Evolutionary conservation across 2,888 invertebrate genomes (phyloP), one percentile per base, ranked within the genome.

Genomic region (Netelia fuscicornis): DNA sequence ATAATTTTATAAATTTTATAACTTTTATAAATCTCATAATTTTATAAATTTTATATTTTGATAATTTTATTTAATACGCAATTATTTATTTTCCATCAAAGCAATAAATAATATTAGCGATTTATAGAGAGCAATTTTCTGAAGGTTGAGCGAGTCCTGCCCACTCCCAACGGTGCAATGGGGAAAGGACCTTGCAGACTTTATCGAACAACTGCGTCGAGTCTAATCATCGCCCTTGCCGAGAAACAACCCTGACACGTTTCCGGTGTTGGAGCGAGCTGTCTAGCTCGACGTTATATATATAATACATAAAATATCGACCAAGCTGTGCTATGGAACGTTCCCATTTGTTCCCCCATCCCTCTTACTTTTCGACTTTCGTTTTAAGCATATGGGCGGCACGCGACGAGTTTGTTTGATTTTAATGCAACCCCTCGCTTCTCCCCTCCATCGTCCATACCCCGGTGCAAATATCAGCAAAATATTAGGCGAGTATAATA

Each of bases 381-480:
- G 17, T 17, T 37, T 9, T 42, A 54, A 42, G 42, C 64, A 44
- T 42, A 64, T 54, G 54, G 78, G 10, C 17, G 79, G 79, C 70
- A 78, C 78, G 70, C 70, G 70, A 70, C 78, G 70, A 64, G 54
- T 79, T 71, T 76, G 70, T 75, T 80, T 80, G 74, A 65, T 78
- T 81, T 54, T 37, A 70, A 64, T 65, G 58, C 72, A 42, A 20
- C 52, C 44, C 10, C 11, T 48, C 42, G 65, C 48, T 44, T 30
- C 30, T 30, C 30, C 30, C 30, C 30, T 30, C 6, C 30, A 30
- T 30, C 30, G 30, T 3, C 30, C 30, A 30, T 30, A 30, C 30
- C 0, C 30, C 5, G 9, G 58, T 9, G 17, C 9, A 6, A 0
- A 58, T 30, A 30, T 0, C 5, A 8, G 58, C 48, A 48, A 84